Percentiles rank a stretch among this genome's conserved stretches.
phyloP scores from a whole-genome alignment of 2,888 invertebrate species.

The Amblyjoppa proteus region DNA sequence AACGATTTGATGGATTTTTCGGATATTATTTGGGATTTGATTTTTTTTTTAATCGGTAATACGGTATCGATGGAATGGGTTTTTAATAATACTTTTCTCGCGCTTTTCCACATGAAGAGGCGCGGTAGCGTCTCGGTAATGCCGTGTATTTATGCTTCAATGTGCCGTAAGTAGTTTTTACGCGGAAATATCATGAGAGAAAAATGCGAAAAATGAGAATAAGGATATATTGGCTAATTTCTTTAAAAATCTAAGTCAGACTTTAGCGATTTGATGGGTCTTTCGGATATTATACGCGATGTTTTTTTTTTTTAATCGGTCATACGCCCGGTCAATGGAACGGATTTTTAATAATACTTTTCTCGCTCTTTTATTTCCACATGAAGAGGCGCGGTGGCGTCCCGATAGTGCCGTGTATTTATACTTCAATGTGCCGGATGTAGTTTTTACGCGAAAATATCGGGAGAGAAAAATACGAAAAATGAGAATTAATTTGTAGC shows the following conservation, averaged over 20 bases:
- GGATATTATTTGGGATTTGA: no score
- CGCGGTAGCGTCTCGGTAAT: background rate
- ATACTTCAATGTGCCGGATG: no score
- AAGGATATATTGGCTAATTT: background rate
- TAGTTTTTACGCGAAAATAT: no score
- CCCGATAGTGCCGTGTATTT: no score
- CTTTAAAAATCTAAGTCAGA: no score
- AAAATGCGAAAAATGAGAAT: background rate
- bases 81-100: no score
- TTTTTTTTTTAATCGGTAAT: no score
- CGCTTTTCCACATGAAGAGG: background rate
- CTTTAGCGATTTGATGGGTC: background rate
- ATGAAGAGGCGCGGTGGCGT: background rate
- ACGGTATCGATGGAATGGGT: background rate
- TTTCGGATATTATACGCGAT: background rate
- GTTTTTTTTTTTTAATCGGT: background rate
- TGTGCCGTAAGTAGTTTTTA: no score
- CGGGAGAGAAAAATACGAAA: background rate
- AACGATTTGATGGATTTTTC: background rate
- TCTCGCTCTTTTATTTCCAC: no score
- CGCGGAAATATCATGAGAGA: background rate
- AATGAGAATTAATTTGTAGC: background rate
- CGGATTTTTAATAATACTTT: no score
- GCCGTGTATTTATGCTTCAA: no score
- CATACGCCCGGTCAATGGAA: background rate